Evolutionary conservation across 2,113 vertebrate species (phyloP), one percentile per base, ranked within the genome.

Genomic region (Mionectes macconnelli): DNA sequence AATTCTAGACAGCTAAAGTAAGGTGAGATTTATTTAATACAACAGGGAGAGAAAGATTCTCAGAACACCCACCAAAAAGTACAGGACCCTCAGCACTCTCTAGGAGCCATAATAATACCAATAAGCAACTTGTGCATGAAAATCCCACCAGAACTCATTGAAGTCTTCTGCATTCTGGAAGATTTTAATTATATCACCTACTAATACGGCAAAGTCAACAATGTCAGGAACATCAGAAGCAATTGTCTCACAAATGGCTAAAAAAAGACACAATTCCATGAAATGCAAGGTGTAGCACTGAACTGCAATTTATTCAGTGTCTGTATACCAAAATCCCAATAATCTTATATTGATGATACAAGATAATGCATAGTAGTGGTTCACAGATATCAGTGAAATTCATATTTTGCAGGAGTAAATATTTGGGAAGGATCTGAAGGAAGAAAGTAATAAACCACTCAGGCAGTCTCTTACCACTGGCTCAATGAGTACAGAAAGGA

Each of bases 311-410:
- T 53, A 56, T 30, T 28, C 30, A 20, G 2, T 4, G 5, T 17
- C 35, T 44, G 27, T n/a, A 59, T 17, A 55, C 21, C 25, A 56
- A 84, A 69, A 67, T 5, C 6, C 12, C 22, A 14, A 6, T 9
- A 76, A 31, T 12, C 37, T 35, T 37, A 30, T 8, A 21, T 0
- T 52, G 25, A 52, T 52, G 50, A 57, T 13, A 18, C 14, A 78
- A 25, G 11, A 45, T 4, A 75, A 75, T 30, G 42, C 1, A 1
- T 4, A 67, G 39, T 8, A 49, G 9, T 0, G 5, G 19, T 49
- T 83, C 39, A 72, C 12, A 56, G 28, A 4, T 42, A 68, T 24
- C 47, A 63, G 3, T 68, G 27, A 17, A 52, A 64, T 18, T 35
- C 27, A 18, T 13, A 62, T 40, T 70, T 35, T 72, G 30, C 21